These are phyloP conservation scores for Rugalucina vietnamica DNA, from an alignment of 2,888 invertebrate genomes.

Conservation along the genomic window DNA sequence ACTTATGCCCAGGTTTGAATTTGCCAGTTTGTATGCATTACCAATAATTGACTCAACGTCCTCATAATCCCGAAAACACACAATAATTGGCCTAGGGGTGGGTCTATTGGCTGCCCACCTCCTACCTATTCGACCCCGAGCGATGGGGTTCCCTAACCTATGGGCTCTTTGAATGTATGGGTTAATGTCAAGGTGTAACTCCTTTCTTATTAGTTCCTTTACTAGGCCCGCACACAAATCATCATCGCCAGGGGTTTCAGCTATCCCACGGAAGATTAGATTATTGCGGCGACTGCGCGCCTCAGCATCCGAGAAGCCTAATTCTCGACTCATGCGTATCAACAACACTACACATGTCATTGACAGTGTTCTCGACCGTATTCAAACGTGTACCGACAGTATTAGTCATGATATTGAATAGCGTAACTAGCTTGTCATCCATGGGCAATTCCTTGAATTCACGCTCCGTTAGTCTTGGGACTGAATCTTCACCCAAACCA, in stretches of 20 bases:
- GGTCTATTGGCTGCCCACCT: no score
- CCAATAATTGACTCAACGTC: neutral
- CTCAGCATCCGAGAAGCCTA: no score
- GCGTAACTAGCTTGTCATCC: no score
- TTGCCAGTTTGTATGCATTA: constrained; percentile 11
- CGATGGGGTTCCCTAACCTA: neutral
- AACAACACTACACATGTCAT: no score
- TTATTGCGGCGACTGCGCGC: neutral
- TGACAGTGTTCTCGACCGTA: no score
- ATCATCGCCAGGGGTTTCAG: neutral
- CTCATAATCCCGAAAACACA: neutral
- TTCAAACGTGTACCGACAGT: no score
- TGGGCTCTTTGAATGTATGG: neutral
- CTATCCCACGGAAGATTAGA: neutral
- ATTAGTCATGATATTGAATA: no score
- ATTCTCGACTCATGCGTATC: no score
- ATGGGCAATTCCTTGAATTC: no score
- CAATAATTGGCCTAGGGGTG: neutral
- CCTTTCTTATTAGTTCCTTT: neutral
- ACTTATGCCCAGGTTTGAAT: neutral
- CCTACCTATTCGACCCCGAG: neutral
- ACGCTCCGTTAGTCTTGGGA: no score
- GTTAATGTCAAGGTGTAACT: neutral
- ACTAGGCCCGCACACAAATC: neutral
- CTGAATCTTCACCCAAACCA: no score